These are phyloP conservation scores for Temnothorax nylanderi DNA, from an alignment of 1,140 invertebrate species.

Conservation along the genomic window DNA sequence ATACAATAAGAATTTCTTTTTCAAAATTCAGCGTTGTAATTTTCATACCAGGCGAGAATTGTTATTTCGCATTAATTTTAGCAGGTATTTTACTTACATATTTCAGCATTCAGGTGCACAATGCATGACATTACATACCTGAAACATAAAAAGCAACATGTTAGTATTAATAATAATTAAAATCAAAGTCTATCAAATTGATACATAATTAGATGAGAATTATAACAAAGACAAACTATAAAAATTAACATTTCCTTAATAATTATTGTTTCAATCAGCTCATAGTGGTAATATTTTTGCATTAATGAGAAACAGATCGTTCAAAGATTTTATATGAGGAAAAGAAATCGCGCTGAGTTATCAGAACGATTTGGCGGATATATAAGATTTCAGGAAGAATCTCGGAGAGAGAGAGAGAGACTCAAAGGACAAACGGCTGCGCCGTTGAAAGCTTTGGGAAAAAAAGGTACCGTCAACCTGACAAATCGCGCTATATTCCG, in stretches of 20 bases:
- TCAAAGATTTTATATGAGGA: background rate
- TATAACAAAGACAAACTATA: background rate
- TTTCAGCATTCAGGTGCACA: background rate
- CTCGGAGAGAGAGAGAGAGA: background rate
- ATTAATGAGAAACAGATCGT: background rate
- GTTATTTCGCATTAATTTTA: background rate
- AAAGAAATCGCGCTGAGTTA: constrained; percentile 10
- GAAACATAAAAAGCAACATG: constrained; percentile 40
- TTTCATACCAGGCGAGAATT: background rate
- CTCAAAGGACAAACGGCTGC: constrained; percentile 22
- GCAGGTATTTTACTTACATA: background rate
- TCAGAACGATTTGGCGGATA: constrained; percentile 4
- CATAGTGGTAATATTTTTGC: background rate
- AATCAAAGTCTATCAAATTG: background rate
- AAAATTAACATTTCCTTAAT: background rate
- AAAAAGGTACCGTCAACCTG: constrained; percentile 50
- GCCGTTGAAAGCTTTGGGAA: constrained; percentile 62
- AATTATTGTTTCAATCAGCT: background rate
- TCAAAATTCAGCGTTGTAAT: background rate
- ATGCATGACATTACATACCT: constrained; percentile 35
- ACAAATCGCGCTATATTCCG: constrained; percentile 71
- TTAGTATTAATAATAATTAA: background rate
- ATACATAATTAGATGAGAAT: background rate
- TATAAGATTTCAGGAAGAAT: constrained; percentile 21
- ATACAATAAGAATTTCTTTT: background rate